Evolutionary conservation across 2,797 vertebrate genomes (phyloP).

Genomic region (Sarcoramphus papa): DNA sequence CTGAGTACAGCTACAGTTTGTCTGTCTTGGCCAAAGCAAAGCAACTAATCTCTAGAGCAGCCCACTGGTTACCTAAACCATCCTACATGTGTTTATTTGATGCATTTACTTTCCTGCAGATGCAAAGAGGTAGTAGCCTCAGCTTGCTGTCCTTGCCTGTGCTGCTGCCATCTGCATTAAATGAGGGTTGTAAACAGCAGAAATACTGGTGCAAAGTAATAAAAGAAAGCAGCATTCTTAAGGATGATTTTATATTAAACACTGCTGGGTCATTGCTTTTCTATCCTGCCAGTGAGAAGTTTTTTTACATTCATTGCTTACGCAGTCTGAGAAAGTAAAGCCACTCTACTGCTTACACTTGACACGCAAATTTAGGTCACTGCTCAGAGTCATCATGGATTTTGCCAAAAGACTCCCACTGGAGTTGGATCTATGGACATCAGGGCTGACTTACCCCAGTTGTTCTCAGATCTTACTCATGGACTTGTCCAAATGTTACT

Average conservation of each 20-base stretch:
- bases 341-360: background rate
- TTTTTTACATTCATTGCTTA: background rate
- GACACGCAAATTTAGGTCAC: background rate
- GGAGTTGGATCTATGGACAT: background rate
- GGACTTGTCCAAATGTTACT: background rate
- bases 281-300: background rate
- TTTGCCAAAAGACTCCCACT: background rate
- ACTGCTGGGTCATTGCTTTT: background rate
- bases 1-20: background rate
- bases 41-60: background rate
- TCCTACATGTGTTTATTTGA: background rate
- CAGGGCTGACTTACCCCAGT: background rate
- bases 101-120: background rate
- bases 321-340: background rate
- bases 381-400: background rate
- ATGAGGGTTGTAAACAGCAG: background rate
- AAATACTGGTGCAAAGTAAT: background rate
- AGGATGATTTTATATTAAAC: background rate
- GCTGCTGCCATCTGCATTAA: background rate
- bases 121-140: background rate
- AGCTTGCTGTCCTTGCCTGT: background rate
- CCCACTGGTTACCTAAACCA: background rate
- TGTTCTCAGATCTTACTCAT: background rate
- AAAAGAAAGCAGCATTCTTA: background rate
- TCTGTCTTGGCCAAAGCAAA: background rate